Conservation (phyloP, 1,140 invertebrate species). For the Magallana angulata region DNA sequence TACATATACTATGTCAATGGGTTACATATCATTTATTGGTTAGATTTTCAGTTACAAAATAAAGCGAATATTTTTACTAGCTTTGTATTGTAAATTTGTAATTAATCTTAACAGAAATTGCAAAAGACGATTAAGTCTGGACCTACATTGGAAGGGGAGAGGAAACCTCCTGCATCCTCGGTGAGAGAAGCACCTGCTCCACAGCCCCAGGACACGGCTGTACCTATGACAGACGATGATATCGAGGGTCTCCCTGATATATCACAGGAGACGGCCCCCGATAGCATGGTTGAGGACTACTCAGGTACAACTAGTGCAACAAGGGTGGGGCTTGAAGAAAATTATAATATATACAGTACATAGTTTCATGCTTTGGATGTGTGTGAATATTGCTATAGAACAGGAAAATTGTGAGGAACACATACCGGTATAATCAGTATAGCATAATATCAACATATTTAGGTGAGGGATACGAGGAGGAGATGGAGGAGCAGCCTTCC, state of each 20-base stretch:
- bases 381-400: too few species aligned
- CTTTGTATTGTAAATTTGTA: not conserved
- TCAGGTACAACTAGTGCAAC: not conserved
- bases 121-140: conserved; percentile 55
- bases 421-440: too few species aligned
- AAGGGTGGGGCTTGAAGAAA: too few species aligned
- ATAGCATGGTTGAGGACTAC: not conserved
- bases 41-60: not conserved
- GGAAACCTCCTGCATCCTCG: not conserved
- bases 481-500: conserved; percentile 60
- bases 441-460: not conserved
- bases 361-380: too few species aligned
- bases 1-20: too few species aligned
- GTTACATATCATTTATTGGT: not conserved
- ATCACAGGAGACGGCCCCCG: conserved; percentile 44
- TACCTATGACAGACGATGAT: conserved; percentile 65
- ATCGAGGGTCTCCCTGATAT: conserved; percentile 65
- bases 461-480: conserved; percentile 53
- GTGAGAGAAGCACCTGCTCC: not conserved
- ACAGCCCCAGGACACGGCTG: conserved; percentile 24
- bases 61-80: not conserved
- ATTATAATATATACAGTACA: too few species aligned
- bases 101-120: conserved; percentile 63
- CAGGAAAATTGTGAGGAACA: too few species aligned
- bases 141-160: not conserved